Base-by-base conservation (phyloP, 2,888 invertebrate species). In the Limnephilus marmoratus region DNA sequence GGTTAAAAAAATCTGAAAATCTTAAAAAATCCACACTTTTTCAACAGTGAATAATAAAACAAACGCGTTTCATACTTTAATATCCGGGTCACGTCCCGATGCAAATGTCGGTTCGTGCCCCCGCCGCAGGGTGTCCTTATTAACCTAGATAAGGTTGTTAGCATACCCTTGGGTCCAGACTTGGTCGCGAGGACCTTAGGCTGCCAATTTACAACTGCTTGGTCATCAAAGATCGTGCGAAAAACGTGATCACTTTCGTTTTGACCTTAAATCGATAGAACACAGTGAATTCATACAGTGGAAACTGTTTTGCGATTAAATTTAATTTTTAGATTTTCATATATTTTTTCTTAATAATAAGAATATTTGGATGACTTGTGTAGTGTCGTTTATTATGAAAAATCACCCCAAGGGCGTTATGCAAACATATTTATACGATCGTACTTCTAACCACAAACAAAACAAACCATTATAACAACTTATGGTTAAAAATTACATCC, bases 91-190 rank as follows among this genome's bases (percentile, higher is more conserved):
- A 85, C 85, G 85, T 45, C 41, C 37, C 41, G 41, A 41, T 85
- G 85, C 85, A 85, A 85, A 41, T 41, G 85, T 37, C 41, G n/a
- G n/a, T 85, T 41, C 85, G 85, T 85, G 49, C 34, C 41, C 41
- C 7, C 41, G 85, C 37, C 85, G 41, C 37, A 15, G 45, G 37
- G 45, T 49, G 49, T 45, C 45, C 45, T 29, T 45, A 86, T 86
- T 86, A 68, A 68, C 68, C 68, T n/a, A 68, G 68, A 68, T 68
- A 37, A n/a, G 24, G 86, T 45, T 86, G 86, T 41, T 86, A 86
- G 45, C 45, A 29, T 45, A 49, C 86, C 41, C 86, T 45, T 29
- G 45, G 86, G 86, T 13, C n/a, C 41, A 45, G 45, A n/a, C 29
- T 15, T 49, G 86, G 45, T 12, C 24, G 13, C 29, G 29, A 86